Base-by-base conservation (phyloP, 2,888 invertebrate genomes). In the Glaucopsyche alexis region DNA sequence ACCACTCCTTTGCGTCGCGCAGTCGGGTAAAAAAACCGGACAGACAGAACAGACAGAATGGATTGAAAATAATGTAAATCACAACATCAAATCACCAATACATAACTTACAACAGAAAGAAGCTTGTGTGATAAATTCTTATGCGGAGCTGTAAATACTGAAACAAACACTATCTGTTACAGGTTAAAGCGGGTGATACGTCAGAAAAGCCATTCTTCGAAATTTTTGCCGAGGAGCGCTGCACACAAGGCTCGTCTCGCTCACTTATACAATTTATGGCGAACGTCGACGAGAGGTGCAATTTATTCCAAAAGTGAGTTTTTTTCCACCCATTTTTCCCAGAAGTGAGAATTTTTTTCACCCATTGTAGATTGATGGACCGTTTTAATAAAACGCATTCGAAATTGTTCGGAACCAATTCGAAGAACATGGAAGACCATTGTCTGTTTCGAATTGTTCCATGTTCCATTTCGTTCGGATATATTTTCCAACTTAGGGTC, bases 191-290 rank as follows among this genome's bases (percentile, higher is more conserved):
- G 70, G 77, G 84, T 67, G 83, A 83, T 75, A 78, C 87, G 0
- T 79, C 85, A 13, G 93, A 94, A 71, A 93, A 89, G 75, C 84
- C 92, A 7, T 94, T 93, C 77, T 94, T 95, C 75, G 94, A 94
- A 80, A 84, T 89, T 71, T 95, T 94, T 80, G 91, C 93, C 5
- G 87, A 92, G 66, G 91, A 94, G 65, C 86, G 92, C 0, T 95
- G 94, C 80, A 94, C 93, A 71, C 89, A 94, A 72, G 86, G 93
- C 7, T 93, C 95, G 1, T 94, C 96, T 0, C 90, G 89, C 70
- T 88, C 91, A 0, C 85, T 96, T 0, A 91, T 96, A 77, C 85
- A 94, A 75, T 96, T 94, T 81, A 96, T 96, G 96, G 93, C 94
- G 29, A 85, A 93, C 67, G 91, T 95, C 7, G 96, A 96, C 76